Evolutionary conservation across 2,888 invertebrate genomes (phyloP), one percentile per base, ranked within the genome.

Genomic region (Parthenolecanium corni): DNA sequence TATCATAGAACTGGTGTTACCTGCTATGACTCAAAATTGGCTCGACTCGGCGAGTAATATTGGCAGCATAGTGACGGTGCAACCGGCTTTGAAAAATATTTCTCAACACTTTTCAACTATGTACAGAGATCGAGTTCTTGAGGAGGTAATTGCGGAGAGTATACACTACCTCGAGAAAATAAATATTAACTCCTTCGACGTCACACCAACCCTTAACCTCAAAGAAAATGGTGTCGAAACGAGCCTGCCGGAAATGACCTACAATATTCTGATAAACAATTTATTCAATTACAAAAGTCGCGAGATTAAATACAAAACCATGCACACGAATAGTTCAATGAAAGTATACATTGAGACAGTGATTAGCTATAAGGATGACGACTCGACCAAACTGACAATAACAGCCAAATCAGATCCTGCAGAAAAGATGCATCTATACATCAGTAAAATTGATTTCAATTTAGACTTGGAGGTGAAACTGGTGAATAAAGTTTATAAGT

Each of bases 151-250:
- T 2, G 38, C n/a, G 14, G 24, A 38, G 11, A 24, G 38, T 11
- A 40, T 61, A 31, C 38, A 38, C 9, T 61, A 61, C n/a, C 21
- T 61, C 23, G 38, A 40, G 23, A 49, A 31, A 18, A 12, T 61
- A n/a, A 61, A 61, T 23, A 47, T 61, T 16, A 16, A 61, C 14
- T 61, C 61, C 2, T 61, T 61, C 61, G 61, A 61, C 40, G 61
- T 61, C 14, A 38, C 61, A 11, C 61, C 61, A 14, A 16, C 61
- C 16, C 36, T 49, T 1, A 24, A 16, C 14, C 36, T 36, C 2
- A 51, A 61, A 12, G 61, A 49, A 1, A 51, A 46, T 21, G 4
- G 36, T 3, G 21, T 31, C n/a, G 49, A 51, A 16, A 16, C 38
- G 21, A 21, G 18, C 6, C 23, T 49, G 14, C 25, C 42, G 16